Evolutionary conservation across 2,113 vertebrate genomes (phyloP).

Genomic region (Callionymus lyra): DNA sequence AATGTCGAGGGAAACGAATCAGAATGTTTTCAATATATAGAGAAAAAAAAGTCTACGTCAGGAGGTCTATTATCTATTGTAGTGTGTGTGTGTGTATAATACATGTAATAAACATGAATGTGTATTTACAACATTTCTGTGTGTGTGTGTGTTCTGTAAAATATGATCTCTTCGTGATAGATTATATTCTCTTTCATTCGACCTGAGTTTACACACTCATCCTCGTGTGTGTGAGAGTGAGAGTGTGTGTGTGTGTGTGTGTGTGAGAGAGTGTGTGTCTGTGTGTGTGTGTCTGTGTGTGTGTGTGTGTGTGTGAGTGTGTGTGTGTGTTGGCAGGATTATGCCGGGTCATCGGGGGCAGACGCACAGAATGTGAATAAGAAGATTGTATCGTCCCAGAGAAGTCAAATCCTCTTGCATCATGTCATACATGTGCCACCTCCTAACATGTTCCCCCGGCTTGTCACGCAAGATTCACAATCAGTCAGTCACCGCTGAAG

Average conservation of each 20-base stretch:
- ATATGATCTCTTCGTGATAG: slow-evolving; percentile 13
- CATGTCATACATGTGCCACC: slow-evolving; percentile 26
- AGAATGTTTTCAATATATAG: slow-evolving; percentile 69
- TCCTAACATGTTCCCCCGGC: slow-evolving; percentile 8
- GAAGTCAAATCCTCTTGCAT: slow-evolving; percentile 49
- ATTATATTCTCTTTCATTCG: slow-evolving; percentile 9
- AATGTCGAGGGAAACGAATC: slow-evolving; percentile 39
- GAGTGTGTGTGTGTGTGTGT: slow-evolving; percentile 3
- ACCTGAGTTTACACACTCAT: slow-evolving; percentile 10
- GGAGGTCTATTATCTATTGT: slow-evolving; percentile 46
- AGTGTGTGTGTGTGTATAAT: slow-evolving; percentile 37
- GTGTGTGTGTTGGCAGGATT: slow-evolving; percentile 25
- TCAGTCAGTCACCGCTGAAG: too few species aligned
- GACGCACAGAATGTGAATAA: slow-evolving; percentile 33
- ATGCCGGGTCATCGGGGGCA: slow-evolving; percentile 24
- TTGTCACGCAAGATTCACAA: slow-evolving; percentile 17
- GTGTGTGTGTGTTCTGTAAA: too few species aligned
- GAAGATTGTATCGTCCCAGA: slow-evolving; percentile 35
- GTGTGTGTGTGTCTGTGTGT: slow-evolving; percentile 1
- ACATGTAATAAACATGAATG: slow-evolving; percentile 70
- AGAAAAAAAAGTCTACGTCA: slow-evolving; percentile 61
- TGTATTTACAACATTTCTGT: too few species aligned
- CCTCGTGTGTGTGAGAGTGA: slow-evolving; percentile 2
- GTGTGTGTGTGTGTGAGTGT: not conserved
- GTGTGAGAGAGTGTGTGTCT: slow-evolving; percentile 6